phyloP scores from a whole-genome alignment of 2,797 vertebrate species.

The Glyptemys insculpta region DNA sequence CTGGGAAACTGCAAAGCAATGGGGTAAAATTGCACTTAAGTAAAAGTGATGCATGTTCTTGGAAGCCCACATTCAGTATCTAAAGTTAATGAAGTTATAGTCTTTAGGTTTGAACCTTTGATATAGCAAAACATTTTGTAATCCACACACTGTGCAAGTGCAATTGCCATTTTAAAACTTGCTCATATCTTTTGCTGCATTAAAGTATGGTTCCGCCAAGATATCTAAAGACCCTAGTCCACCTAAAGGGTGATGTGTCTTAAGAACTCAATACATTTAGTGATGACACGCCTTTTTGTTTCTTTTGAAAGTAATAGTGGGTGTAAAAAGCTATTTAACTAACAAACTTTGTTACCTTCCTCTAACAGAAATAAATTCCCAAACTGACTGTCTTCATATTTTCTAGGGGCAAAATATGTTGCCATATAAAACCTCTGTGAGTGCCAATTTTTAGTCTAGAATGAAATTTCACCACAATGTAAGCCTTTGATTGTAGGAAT shows the following conservation, averaged over 20 bases:
- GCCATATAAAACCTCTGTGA: slow-evolving; percentile 60
- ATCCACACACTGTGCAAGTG: background rate
- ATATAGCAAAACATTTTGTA: background rate
- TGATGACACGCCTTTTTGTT: slow-evolving; percentile 41
- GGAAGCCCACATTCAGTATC: background rate
- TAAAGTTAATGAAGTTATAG: background rate
- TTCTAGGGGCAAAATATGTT: slow-evolving; percentile 61
- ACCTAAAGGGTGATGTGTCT: slow-evolving; percentile 40
- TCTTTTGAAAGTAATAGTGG: slow-evolving; percentile 46
- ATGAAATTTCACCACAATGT: slow-evolving; percentile 72
- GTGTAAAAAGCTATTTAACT: slow-evolving; percentile 44
- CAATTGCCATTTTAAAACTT: background rate
- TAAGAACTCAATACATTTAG: slow-evolving; percentile 42
- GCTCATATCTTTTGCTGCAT: background rate
- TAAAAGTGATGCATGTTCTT: background rate
- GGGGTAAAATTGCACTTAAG: background rate
- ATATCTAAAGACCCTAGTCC: background rate
- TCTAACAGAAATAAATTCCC: slow-evolving; percentile 67
- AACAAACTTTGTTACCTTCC: slow-evolving; percentile 47
- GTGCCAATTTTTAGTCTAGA: slow-evolving; percentile 68
- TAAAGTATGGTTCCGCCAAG: slow-evolving; percentile 6
- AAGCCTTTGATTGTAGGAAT: slow-evolving; percentile 70
- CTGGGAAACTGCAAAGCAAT: background rate
- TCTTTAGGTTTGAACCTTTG: background rate
- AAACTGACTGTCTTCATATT: slow-evolving; percentile 45